These are phyloP conservation scores for Indicator maculatus DNA, from an alignment of 2,113 vertebrate genomes.

Conservation along the genomic window DNA sequence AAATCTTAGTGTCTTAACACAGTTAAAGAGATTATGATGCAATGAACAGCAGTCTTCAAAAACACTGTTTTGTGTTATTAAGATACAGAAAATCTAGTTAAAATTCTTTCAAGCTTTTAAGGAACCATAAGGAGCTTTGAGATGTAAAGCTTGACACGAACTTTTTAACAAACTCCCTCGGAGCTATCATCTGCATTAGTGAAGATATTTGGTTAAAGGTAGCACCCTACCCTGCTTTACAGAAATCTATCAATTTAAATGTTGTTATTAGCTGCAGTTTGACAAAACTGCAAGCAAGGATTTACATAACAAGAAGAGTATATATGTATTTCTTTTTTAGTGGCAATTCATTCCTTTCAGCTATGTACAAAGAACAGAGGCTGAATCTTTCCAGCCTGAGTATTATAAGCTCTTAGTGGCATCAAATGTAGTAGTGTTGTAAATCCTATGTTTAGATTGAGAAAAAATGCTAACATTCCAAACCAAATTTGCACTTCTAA, in stretches of 20 bases:
- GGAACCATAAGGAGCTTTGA: slow-evolving; percentile 78
- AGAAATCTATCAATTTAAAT: slow-evolving; percentile 63
- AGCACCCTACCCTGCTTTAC: slow-evolving; percentile 61
- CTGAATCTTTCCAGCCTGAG: neutral
- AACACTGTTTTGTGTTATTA: slow-evolving; percentile 67
- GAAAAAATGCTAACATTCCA: slow-evolving; percentile 1
- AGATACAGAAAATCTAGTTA: slow-evolving; percentile 77
- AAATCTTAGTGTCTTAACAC: slow-evolving; percentile 70
- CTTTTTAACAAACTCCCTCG: slow-evolving; percentile 71
- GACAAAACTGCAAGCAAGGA: slow-evolving; percentile 66
- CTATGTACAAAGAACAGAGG: neutral
- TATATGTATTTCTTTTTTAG: neutral
- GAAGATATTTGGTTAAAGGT: slow-evolving; percentile 75
- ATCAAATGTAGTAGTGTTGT: neutral
- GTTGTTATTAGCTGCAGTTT: slow-evolving; percentile 59
- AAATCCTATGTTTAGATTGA: neutral
- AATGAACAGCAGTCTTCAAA: slow-evolving; percentile 75
- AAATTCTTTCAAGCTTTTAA: slow-evolving; percentile 76
- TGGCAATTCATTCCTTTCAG: neutral
- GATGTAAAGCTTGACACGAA: slow-evolving; percentile 72
- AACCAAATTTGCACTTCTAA: neutral
- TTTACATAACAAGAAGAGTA: slow-evolving; percentile 67
- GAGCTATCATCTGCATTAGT: slow-evolving; percentile 72
- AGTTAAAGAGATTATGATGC: slow-evolving; percentile 78
- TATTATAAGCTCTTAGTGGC: neutral